Evolutionary conservation across 2,797 vertebrate genomes (phyloP).

Genomic region (Hoplostethus mediterraneus): DNA sequence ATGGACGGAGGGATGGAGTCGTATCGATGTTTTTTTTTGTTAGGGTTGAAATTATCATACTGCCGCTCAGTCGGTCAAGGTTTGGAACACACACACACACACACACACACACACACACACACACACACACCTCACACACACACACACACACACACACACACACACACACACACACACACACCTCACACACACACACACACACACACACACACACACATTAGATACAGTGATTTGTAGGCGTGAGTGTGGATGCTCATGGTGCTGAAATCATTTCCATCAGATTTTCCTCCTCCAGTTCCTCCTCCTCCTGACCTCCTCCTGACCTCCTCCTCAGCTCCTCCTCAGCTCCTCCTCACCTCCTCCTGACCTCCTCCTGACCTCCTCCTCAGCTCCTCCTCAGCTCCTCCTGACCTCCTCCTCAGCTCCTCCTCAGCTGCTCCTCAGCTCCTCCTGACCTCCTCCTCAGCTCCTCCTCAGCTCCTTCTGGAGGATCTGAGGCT

Average conservation of each 20-base stretch:
- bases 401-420: too few species aligned
- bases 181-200: conserved; percentile 9
- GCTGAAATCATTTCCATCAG: conserved; percentile 58
- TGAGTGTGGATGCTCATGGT: conserved; percentile 33
- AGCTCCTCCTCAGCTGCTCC: conserved; percentile 30
- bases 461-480: neutral
- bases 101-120: neutral
- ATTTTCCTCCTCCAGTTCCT: conserved; percentile 32
- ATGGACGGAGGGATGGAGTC: conserved; percentile 57
- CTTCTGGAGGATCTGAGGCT: conserved; percentile 43
- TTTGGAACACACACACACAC: conserved; percentile 26
- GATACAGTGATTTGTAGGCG: conserved; percentile 51
- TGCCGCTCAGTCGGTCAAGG: conserved; percentile 61
- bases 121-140: neutral
- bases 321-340: too few species aligned
- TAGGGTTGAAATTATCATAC: conserved; percentile 72
- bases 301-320: neutral
- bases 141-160: conserved; percentile 3
- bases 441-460: too few species aligned
- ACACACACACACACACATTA: conserved; percentile 29
- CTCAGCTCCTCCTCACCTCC: too few species aligned
- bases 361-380: neutral
- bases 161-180: conserved; percentile 9
- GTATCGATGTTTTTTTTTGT: conserved; percentile 61
- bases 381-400: neutral